phyloP scores from a whole-genome alignment of 2,888 invertebrate genomes.

The Callimorpha dominula region DNA sequence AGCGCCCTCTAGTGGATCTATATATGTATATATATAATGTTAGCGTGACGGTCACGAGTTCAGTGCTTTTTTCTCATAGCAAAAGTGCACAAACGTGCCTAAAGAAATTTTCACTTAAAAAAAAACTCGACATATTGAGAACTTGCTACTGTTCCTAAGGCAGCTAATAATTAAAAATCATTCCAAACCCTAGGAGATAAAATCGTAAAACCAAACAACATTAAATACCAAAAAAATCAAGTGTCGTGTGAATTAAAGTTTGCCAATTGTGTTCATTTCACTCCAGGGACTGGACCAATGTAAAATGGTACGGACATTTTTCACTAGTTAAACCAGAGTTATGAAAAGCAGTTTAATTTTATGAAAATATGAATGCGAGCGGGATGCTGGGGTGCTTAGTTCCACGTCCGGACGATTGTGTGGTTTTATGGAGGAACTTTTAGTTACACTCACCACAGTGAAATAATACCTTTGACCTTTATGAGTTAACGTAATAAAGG shows the following conservation, averaged over 20 bases:
- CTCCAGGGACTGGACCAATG: constrained; percentile 1
- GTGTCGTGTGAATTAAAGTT: not conserved
- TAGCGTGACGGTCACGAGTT: no score
- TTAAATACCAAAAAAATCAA: not conserved
- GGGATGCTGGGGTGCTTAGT: constrained; percentile 8
- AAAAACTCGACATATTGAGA: no score
- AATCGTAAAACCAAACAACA: not conserved
- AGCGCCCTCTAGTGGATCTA: no score
- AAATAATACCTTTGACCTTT: no score
- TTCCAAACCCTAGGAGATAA: not conserved
- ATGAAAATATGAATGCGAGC: constrained; percentile 13
- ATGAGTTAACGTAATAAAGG: no score
- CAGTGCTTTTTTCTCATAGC: no score
- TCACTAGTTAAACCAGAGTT: not conserved
- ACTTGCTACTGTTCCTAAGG: not conserved
- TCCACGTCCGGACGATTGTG: constrained; percentile 5
- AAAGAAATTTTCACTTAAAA: no score
- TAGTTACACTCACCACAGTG: not conserved
- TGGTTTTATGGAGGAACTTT: not conserved
- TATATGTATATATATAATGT: no score
- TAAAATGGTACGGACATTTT: constrained; percentile 13
- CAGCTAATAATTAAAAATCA: not conserved
- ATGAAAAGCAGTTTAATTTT: constrained; percentile 10
- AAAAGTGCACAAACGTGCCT: no score
- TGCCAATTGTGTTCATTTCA: constrained; percentile 4